Evolutionary conservation across 2,888 invertebrate species (phyloP).

Genomic region (Catocala fraxini): DNA sequence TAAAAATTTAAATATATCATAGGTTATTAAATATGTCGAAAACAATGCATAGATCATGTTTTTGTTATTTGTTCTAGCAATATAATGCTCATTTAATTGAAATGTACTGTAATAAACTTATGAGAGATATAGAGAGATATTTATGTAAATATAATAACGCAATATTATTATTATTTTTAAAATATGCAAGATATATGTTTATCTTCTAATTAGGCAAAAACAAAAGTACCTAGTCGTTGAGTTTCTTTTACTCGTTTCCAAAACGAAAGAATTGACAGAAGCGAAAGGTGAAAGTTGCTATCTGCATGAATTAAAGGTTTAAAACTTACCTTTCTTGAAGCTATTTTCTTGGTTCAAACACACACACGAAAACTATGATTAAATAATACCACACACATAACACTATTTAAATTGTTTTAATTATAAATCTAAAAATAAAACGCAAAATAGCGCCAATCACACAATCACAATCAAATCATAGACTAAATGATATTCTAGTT

Average conservation of each 20-base stretch:
- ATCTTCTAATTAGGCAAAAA: neutral
- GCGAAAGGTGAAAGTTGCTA: constrained; percentile 69
- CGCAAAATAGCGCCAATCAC: constrained; percentile 63
- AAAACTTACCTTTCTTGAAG: constrained; percentile 33
- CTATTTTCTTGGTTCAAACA: constrained; percentile 12
- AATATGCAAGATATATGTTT: no score
- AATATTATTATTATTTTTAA: no score
- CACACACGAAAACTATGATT: constrained; percentile 17
- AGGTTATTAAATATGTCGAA: no score
- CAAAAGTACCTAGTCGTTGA: neutral
- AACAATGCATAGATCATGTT: no score
- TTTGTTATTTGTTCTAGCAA: no score
- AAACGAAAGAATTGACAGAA: constrained; percentile 49
- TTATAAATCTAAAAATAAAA: constrained; percentile 30
- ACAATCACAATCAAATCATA: constrained; percentile 51
- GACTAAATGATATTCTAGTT: constrained; percentile 20
- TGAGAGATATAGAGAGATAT: no score
- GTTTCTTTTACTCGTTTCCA: constrained; percentile 19
- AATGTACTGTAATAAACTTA: no score
- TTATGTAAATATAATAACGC: no score
- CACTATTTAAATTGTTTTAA: constrained; percentile 25
- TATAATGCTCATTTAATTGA: no score
- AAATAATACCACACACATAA: constrained; percentile 24
- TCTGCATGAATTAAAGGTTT: constrained; percentile 40
- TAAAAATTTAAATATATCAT: no score